Conservation (phyloP, 2,113 vertebrate genomes). For the Clarias batrachus region DNA sequence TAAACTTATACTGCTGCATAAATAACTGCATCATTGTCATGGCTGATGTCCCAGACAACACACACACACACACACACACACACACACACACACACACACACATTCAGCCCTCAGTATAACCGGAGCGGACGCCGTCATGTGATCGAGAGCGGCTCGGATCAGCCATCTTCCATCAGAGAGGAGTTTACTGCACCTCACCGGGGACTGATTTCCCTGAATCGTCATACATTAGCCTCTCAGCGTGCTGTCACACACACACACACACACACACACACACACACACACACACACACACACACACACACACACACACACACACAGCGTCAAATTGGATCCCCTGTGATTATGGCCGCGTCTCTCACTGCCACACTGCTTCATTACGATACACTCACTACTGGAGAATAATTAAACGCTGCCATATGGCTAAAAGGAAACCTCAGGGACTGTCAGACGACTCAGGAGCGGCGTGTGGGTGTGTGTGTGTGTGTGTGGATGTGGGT, state of each 20-base stretch:
- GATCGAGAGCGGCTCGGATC: neutral
- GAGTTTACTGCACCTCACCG: slow-evolving; percentile 42
- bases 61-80: neutral
- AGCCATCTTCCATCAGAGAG: slow-evolving; percentile 36
- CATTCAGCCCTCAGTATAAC: neutral
- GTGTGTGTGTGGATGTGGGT: neutral
- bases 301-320: slow-evolving; percentile 49
- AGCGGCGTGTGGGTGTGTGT: neutral
- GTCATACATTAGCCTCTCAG: slow-evolving; percentile 52
- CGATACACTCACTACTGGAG: slow-evolving; percentile 15
- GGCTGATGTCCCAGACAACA: neutral
- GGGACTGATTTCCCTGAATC: slow-evolving; percentile 58
- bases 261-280: slow-evolving; percentile 37
- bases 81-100: slow-evolving; percentile 8
- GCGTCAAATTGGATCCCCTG: slow-evolving; percentile 32
- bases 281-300: slow-evolving; percentile 36
- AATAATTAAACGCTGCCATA: slow-evolving; percentile 28
- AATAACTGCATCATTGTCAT: slow-evolving; percentile 19
- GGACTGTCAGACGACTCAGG: neutral
- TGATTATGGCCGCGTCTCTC: neutral
- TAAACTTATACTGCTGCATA: slow-evolving; percentile 11
- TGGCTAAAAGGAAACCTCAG: slow-evolving; percentile 10
- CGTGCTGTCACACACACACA: slow-evolving; percentile 44
- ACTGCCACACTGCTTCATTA: neutral
- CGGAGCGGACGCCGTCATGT: slow-evolving; percentile 2